phyloP scores from a whole-genome alignment of 2,797 vertebrate genomes.

The Takifugu rubripes region DNA sequence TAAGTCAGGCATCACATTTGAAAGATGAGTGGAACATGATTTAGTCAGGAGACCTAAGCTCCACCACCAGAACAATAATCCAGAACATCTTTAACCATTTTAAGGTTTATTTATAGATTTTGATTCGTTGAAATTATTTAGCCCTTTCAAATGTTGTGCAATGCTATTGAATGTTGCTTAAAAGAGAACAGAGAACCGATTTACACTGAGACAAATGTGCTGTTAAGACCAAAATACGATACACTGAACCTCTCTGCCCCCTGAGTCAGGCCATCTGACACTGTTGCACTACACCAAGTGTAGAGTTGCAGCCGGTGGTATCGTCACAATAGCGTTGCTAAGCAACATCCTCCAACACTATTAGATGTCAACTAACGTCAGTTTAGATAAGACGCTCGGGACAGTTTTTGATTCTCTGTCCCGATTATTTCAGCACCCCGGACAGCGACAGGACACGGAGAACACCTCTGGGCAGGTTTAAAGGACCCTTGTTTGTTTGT shows the following conservation, averaged over 20 bases:
- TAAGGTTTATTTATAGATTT: no score
- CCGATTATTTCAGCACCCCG: conserved; percentile 72
- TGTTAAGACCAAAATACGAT: no score
- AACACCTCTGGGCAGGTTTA: not conserved
- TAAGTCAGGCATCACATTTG: conserved; percentile 24
- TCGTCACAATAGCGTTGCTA: conserved; percentile 66
- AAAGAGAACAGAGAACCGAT: no score
- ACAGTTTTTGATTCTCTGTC: conserved; percentile 8
- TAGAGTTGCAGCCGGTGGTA: conserved; percentile 57
- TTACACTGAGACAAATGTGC: no score
- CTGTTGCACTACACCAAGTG: conserved; percentile 52
- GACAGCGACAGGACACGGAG: conserved; percentile 52
- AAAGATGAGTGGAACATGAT: conserved; percentile 47
- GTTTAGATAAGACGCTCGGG: conserved; percentile 30
- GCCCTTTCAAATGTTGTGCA: no score
- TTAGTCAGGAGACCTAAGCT: conserved; percentile 40
- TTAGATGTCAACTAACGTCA: conserved; percentile 26
- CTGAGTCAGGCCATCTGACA: conserved; percentile 72
- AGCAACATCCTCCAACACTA: conserved; percentile 51
- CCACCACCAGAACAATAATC: conserved; percentile 15
- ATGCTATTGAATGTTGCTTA: no score
- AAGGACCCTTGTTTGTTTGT: not conserved
- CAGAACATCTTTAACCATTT: no score
- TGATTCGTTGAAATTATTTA: no score
- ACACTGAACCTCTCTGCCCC: not conserved